Evolutionary conservation across 2,888 invertebrate species (phyloP).

Genomic region (Xylota sylvarum): DNA sequence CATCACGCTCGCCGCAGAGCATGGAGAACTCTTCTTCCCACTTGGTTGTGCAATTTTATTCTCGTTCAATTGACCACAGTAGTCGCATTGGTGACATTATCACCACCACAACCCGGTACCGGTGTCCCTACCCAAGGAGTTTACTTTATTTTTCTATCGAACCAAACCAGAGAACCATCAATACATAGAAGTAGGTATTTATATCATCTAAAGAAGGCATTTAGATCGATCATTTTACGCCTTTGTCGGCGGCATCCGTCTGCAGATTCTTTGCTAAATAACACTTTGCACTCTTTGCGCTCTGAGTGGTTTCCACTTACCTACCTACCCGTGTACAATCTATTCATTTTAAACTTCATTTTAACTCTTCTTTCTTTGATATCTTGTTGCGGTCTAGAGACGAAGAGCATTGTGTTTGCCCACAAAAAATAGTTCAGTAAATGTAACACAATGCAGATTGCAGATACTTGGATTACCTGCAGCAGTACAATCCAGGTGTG

Average conservation of each 20-base stretch:
- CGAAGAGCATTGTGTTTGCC: constrained; percentile 30
- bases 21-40: not conserved
- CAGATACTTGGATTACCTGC: constrained; percentile 37
- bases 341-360: constrained; percentile 22
- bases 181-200: constrained; percentile 23
- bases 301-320: constrained; percentile 39
- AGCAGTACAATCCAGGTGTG: constrained; percentile 55
- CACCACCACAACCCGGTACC: not conserved
- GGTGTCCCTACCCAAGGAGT: not conserved
- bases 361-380: constrained; percentile 37
- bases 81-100: constrained; percentile 17
- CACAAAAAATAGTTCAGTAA: constrained; percentile 14
- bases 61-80: constrained; percentile 45
- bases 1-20: not conserved
- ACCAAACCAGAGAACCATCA: not conserved
- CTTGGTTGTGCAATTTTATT: constrained; percentile 9
- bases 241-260: constrained; percentile 60
- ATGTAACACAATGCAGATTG: constrained; percentile 41
- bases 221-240: constrained; percentile 57
- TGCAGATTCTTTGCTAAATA: constrained; percentile 32
- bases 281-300: constrained; percentile 42
- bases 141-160: not conserved
- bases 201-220: constrained; percentile 35
- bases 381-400: constrained; percentile 37
- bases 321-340: not conserved